Evolutionary conservation across 1,140 invertebrate species (phyloP), one percentile per base, ranked within the genome.

Genomic region (Diabrotica undecimpunctata): DNA sequence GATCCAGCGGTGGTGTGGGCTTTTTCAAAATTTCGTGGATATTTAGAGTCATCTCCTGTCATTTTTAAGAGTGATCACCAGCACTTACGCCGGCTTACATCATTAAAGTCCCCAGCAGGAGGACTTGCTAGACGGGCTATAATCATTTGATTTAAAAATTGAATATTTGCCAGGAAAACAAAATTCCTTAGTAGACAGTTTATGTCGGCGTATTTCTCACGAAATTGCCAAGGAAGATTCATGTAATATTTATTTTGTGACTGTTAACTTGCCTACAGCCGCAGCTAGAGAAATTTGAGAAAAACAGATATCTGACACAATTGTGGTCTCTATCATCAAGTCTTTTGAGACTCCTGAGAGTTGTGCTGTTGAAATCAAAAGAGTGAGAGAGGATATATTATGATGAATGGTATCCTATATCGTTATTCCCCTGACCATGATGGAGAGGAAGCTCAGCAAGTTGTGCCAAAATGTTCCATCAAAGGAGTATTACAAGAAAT

Each of bases 1-100:
- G 10, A 78, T 78, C 0, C 35, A 35, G 13, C 13, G 0, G 67
- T 82, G 5, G 64, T 81, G 8, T 77, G 69, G 72, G 76, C 75
- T 0, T 64, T 81, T 4, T 62, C 76, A 37, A 74, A 78, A 59
- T 80, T 79, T 60, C 57, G 66, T 57, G 61, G 10, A 13, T 74
- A 65, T 11, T 35, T 73, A 61, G 69, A 74, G 59, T 74, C 72
- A n/a, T 72, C 51, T 2, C 56, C 76, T 25, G 76, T 82, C 37
- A 72, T 38, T 6, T 71, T 81, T 0, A 64, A 74, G 0, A 75
- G 72, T 2, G 74, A 74, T 50, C 69, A 75, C 38, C 67, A 72
- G 57, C 73, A 81, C 0, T 66, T 86, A 4, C 73, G 70, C 66
- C n/a, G n/a, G n/a, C n/a, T n/a, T n/a, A n/a, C n/a, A n/a, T n/a